Conservation (phyloP, 2,113 vertebrate genomes). For the Chamaetylas fuelleborni region DNA sequence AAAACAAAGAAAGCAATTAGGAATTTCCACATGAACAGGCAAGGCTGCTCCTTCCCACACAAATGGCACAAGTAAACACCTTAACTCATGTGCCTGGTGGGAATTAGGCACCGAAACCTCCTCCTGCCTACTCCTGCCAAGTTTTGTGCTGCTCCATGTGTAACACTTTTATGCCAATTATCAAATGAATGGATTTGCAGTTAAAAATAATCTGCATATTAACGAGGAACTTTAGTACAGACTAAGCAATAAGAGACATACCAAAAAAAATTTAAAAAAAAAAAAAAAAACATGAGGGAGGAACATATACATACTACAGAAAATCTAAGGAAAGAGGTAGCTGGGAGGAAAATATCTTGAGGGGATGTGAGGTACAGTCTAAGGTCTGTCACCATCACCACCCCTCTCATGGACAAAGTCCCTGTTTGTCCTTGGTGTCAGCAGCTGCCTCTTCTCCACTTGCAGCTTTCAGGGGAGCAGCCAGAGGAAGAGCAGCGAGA, state of each 20-base stretch:
- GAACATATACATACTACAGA: neutral
- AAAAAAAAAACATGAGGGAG: neutral
- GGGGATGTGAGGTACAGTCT: neutral
- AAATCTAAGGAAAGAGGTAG: neutral
- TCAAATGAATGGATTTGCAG: slow-evolving; percentile 8
- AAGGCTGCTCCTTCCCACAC: slow-evolving; percentile 37
- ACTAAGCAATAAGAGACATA: neutral
- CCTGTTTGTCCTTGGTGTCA: neutral
- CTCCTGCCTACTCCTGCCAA: slow-evolving; percentile 20
- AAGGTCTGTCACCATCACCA: neutral
- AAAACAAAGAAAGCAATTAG: slow-evolving; percentile 52
- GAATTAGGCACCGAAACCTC: neutral
- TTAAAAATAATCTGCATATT: slow-evolving; percentile 12
- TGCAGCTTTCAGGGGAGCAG: neutral
- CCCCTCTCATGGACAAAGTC: neutral
- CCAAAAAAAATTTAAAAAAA: neutral
- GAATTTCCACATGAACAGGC: slow-evolving; percentile 31
- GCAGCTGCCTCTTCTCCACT: neutral
- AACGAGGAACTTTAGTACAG: neutral
- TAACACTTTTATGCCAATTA: slow-evolving; percentile 19
- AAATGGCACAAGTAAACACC: neutral
- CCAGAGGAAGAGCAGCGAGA: neutral
- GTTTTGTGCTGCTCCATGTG: slow-evolving; percentile 3
- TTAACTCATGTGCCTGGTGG: neutral
- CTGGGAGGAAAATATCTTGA: neutral